A percentile compares a stretch with the other conserved stretches of the same genome.
Evolutionary conservation across 2,797 vertebrate genomes (phyloP).

Genomic region (Danio choprae): DNA sequence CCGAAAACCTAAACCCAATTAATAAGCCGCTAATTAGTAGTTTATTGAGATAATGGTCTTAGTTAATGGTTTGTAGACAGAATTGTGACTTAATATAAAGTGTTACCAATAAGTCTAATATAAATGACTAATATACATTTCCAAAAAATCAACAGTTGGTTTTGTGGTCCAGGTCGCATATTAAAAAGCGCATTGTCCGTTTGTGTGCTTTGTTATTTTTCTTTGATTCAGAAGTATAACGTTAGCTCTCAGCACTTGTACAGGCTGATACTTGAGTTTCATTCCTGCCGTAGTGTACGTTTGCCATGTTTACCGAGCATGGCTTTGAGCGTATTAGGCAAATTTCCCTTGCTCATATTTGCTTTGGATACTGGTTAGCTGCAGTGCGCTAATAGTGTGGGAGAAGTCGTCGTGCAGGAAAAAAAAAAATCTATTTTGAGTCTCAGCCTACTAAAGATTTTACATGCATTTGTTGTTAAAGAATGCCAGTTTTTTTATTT

Average conservation of each 20-base stretch:
- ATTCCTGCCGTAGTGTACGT: constrained; percentile 1
- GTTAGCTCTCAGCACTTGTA: constrained; percentile 1
- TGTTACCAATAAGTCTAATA: no score
- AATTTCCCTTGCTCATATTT: constrained; percentile 31
- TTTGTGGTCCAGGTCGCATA: no score
- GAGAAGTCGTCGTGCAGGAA: not conserved
- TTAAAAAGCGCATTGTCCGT: not conserved
- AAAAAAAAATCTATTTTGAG: constrained; percentile 44
- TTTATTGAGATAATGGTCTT: no score
- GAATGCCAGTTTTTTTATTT: constrained; percentile 38
- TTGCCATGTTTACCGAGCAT: constrained; percentile 26
- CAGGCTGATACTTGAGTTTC: constrained; percentile 2
- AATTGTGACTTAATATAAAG: no score
- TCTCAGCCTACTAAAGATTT: constrained; percentile 24
- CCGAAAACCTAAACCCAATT: no score
- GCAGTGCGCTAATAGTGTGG: constrained; percentile 17
- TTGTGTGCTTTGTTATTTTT: constrained; percentile 11
- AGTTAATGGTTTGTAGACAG: no score
- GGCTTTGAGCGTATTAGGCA: constrained; percentile 14
- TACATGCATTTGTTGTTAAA: constrained; percentile 54
- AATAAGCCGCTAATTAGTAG: no score
- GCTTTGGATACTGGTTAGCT: constrained; percentile 29
- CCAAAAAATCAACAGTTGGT: no score
- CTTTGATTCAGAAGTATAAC: not conserved
- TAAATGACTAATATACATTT: no score